Percentiles rank a stretch among this genome's conserved stretches.
Conservation (phyloP, 1,140 invertebrate genomes). For the Drosophila kohkoa region DNA sequence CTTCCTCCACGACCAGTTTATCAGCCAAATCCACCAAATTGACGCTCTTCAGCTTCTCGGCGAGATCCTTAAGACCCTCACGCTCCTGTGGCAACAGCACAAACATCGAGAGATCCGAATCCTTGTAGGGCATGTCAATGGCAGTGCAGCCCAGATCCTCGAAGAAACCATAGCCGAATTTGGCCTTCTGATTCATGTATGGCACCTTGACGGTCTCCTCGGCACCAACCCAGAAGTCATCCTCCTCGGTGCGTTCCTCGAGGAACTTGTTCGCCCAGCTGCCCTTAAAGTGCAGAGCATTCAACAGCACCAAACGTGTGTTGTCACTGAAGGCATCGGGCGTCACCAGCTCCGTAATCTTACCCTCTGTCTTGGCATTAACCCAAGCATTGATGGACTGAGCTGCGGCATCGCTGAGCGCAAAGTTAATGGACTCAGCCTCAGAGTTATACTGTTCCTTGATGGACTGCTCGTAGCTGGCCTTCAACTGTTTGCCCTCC, state of each 20-base stretch:
- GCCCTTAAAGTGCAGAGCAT: conserved; percentile 95
- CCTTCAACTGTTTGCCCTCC: conserved; percentile 85
- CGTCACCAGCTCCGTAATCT: conserved; percentile 89
- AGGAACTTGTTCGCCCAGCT: conserved; percentile 85
- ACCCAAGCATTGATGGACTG: conserved; percentile 90
- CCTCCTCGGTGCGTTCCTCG: conserved; percentile 73
- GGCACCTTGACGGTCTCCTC: conserved; percentile 80
- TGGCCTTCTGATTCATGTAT: conserved; percentile 85
- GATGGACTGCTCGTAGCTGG: conserved; percentile 85
- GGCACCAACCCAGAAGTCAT: conserved; percentile 84
- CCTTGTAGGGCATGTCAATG: conserved; percentile 85
- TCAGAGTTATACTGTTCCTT: conserved; percentile 86
- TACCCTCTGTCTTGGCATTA: conserved; percentile 89
- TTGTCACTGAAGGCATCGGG: conserved; percentile 86
- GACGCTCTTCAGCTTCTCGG: conserved; percentile 85
- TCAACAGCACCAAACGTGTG: conserved; percentile 90
- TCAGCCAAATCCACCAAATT: conserved; percentile 79
- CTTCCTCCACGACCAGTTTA: conserved; percentile 69
- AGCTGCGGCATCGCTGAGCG: conserved; percentile 81
- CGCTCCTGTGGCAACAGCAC: conserved; percentile 86
- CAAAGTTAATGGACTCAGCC: conserved; percentile 87
- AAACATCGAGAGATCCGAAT: conserved; percentile 86
- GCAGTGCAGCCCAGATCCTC: conserved; percentile 81
- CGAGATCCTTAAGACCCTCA: conserved; percentile 85
- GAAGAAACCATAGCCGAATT: conserved; percentile 84